A percentile compares a stretch with the other conserved stretches of the same genome.
Evolutionary conservation across 2,888 invertebrate species (phyloP).

Genomic region (Hoplodrina blanda): DNA sequence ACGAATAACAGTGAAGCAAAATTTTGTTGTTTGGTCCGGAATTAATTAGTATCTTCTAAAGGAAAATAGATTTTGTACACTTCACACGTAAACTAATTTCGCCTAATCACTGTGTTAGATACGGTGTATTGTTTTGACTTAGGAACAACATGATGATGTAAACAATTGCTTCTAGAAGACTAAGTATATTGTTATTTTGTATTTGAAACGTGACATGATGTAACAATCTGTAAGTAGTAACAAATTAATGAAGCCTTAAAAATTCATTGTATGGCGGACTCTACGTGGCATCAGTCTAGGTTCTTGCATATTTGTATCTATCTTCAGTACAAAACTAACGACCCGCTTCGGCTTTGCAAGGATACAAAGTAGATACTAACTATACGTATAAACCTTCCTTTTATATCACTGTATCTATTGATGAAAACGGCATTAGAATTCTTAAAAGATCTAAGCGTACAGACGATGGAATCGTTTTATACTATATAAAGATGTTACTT

Average conservation of each 20-base stretch:
- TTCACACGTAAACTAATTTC: slow-evolving; percentile 13
- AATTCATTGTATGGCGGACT: not conserved
- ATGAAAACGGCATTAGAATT: no score
- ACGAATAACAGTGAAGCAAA: slow-evolving; percentile 5
- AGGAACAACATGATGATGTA: slow-evolving; percentile 11
- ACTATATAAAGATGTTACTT: not conserved
- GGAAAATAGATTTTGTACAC: slow-evolving; percentile 19
- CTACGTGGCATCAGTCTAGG: not conserved
- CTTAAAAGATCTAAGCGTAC: no score
- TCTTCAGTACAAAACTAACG: not conserved
- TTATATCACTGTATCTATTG: no score
- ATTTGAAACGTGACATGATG: not conserved
- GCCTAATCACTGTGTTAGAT: slow-evolving; percentile 15
- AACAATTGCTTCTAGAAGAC: slow-evolving; percentile 15
- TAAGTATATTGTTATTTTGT: not conserved
- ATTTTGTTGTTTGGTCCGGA: not conserved
- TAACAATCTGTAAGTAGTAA: slow-evolving; percentile 1
- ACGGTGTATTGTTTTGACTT: slow-evolving; percentile 3
- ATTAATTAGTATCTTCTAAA: slow-evolving; percentile 11
- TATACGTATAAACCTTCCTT: no score
- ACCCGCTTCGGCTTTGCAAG: no score
- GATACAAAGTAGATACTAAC: no score
- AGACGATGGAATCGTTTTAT: no score
- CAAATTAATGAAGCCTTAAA: slow-evolving; percentile 1
- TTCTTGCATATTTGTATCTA: not conserved